Evolutionary conservation across 2,888 invertebrate species (phyloP), one percentile per base, ranked within the genome.

Genomic region (Lacanobia oleracea): DNA sequence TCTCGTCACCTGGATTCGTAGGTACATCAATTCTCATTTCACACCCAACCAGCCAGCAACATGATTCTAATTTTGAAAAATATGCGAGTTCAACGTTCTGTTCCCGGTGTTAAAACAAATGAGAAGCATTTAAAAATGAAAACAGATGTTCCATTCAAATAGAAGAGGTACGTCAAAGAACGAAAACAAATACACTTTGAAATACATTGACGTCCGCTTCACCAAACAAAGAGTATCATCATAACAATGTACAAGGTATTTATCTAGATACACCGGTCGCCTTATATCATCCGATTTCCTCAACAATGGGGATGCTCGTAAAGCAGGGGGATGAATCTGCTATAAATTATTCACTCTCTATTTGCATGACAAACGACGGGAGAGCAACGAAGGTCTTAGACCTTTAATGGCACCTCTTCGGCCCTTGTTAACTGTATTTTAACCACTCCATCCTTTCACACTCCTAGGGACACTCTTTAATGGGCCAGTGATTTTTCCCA

Each of bases 311-410:
- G 87, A 88, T 88, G 88, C 86, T 90, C 88, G 88, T 92, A 91
- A 91, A 90, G 91, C 90, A 87, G 89, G 88, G 90, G 92, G 92
- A 92, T 92, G 92, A 92, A 92, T 93, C 91, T 91, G 89, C 90
- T 88, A 93, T 95, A 94, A 94, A 94, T 94, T 94, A 95, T 95
- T 95, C 94, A 94, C 91, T 93, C 90, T 91, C 91, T 93, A 94
- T 95, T 95, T 94, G 93, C 94, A 94, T 95, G 94, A 94, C 93
- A 95, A 95, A 95, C 93, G 94, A 93, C 88, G 86, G 79, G 81
- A 87, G 88, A 91, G 91, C 90, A 89, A 88, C 86, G 89, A 90
- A 92, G 93, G 91, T 93, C 92, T 94, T 86, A 93, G 92, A 93
- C 92, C 92, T 92, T 90, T 93, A 93, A 93, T 93, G 91, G 92